Percentiles rank a stretch among this genome's conserved stretches.
Conservation (phyloP, 2,797 vertebrate genomes). For the Microctenopoma stevenorrisi region DNA sequence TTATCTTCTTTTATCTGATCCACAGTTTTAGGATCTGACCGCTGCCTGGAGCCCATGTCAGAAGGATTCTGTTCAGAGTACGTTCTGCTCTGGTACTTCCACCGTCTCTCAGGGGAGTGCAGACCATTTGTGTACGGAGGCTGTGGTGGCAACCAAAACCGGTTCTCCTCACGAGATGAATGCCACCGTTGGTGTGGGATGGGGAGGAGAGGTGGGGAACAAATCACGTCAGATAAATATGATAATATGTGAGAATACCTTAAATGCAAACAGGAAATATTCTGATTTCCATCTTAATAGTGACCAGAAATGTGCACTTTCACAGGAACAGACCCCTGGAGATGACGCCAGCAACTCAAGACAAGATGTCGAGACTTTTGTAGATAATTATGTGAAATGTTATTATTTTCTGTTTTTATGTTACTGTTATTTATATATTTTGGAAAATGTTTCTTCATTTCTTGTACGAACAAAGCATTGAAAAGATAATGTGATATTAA, state of each 20-base stretch:
- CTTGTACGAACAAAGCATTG: conserved; percentile 20
- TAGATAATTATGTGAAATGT: conserved; percentile 66
- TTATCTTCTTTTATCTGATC: not conserved
- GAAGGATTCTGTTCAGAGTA: conserved; percentile 88
- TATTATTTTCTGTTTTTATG: conserved; percentile 6
- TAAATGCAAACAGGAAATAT: not conserved
- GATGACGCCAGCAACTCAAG: conserved; percentile 33
- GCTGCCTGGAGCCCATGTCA: conserved; percentile 86
- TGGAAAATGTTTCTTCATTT: conserved; percentile 20
- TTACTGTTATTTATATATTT: conserved; percentile 66
- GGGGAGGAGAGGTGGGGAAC: conserved; percentile 53
- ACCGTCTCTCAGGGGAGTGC: conserved; percentile 76
- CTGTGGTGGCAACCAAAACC: conserved; percentile 88
- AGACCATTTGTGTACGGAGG: conserved; percentile 90
- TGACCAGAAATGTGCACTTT: conserved; percentile 17
- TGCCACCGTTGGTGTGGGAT: conserved; percentile 81
- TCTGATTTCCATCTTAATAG: not conserved
- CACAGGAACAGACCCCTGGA: conserved; percentile 54
- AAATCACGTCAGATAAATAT: conserved; percentile 2
- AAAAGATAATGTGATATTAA: conserved; percentile 3
- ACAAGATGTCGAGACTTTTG: conserved; percentile 37
- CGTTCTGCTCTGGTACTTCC: conserved; percentile 89
- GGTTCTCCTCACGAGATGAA: conserved; percentile 80
- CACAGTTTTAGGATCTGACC: conserved; percentile 57
- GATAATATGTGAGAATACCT: conserved; percentile 6